Evolutionary conservation across 2,888 invertebrate species (phyloP), one percentile per base, ranked within the genome.

Genomic region (Xylota segnis): DNA sequence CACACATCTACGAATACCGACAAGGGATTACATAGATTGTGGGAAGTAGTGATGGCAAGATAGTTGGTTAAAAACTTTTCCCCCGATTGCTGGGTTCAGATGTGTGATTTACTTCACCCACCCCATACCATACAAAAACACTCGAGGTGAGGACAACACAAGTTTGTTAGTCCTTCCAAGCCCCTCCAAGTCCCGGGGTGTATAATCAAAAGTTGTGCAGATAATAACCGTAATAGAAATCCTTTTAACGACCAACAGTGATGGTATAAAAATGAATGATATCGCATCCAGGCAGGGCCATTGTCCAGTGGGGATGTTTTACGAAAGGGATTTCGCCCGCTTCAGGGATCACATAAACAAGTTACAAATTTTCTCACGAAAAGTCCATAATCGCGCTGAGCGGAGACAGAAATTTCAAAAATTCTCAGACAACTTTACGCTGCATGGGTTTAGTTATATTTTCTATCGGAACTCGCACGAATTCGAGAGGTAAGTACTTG

Each of bases 221-320:
- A 81, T 84, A 84, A 84, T 84, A 81, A 84, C 81, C 71, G 29
- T 81, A 81, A 84, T 84, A 81, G 71, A 84, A 84, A 84, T 81
- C 84, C 84, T 84, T 84, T 84, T 75, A 75, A 66, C 81, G 47
- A 81, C 66, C 58, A 63, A 10, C 47, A 29, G 29, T 52, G 79
- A 45, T 78, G 75, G 58, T 78, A 81, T 84, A 84, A 79, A 81
- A 84, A 23, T 43, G 70, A 76, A 47, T 52, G 58, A 70, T 58
- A 54, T 18, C 32, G 9, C n/a, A 4, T 29, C 16, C 10, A 40
- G 45, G 45, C 50, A 34, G 52, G 14, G 10, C 52, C 52, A 68
- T 47, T 75, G 75, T 79, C 32, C 59, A 47, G 12, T 59, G 40
- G 66, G 59, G 50, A 84, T 84, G 84, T 75, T 61, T 14, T 84